Conservation (phyloP, 2,797 vertebrate genomes). For the Balearica regulorum region DNA sequence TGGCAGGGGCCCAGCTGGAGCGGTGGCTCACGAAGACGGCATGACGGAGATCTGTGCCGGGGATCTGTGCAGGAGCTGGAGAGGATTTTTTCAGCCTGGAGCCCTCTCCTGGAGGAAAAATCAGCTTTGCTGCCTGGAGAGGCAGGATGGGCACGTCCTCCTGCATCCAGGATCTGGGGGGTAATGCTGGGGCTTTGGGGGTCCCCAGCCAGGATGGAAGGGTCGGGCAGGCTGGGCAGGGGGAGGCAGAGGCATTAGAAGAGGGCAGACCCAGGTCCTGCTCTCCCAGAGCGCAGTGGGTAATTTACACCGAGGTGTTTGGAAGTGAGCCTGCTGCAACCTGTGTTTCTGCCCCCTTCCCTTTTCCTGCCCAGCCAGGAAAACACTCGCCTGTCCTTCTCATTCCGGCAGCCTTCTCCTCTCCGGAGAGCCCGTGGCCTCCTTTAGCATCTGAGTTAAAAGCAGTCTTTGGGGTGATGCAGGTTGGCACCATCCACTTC, state of each 20-base stretch:
- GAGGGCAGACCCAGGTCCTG: not conserved
- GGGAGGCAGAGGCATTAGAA: not conserved
- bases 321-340: accelerated
- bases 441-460: not conserved
- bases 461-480: not conserved
- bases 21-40: accelerated
- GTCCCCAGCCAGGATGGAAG: not conserved
- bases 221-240: not conserved
- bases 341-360: not conserved
- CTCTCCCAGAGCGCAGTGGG: not conserved
- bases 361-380: not conserved
- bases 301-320: too few species aligned
- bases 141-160: not conserved
- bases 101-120: slow-evolving; percentile 63
- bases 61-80: not conserved
- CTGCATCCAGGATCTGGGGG: not conserved
- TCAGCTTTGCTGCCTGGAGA: not conserved
- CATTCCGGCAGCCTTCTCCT: not conserved
- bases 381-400: accelerated
- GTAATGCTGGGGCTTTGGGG: not conserved
- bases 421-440: not conserved
- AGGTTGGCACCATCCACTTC: not conserved
- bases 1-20: not conserved
- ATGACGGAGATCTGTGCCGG: not conserved
- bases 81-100: slow-evolving; percentile 25